Evolutionary conservation across 2,888 invertebrate species (phyloP).

Genomic region (Machimus atricapillus): DNA sequence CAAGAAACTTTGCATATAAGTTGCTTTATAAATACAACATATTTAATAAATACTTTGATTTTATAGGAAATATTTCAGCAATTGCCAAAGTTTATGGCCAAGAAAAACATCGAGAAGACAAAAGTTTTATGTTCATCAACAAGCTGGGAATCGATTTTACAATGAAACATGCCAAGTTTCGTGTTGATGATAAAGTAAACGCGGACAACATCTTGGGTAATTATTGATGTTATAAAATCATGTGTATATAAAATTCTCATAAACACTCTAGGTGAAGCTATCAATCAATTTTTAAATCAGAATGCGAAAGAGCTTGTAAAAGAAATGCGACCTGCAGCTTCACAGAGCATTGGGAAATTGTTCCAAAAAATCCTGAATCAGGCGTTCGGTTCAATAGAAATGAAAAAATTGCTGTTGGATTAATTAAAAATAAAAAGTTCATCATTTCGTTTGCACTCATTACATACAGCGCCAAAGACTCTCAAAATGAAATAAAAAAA

Average conservation of each 20-base stretch:
- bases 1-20: not conserved
- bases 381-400: constrained; percentile 75
- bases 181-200: constrained; percentile 75
- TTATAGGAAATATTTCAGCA: constrained; percentile 70
- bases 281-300: constrained; percentile 84
- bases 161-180: constrained; percentile 73
- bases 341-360: constrained; percentile 74
- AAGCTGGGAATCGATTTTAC: constrained; percentile 75
- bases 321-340: constrained; percentile 82
- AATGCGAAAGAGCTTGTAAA: constrained; percentile 81
- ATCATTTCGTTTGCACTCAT: not conserved
- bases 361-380: constrained; percentile 77
- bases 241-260: not conserved
- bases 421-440: constrained; percentile 26
- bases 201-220: constrained; percentile 78
- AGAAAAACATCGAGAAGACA: constrained; percentile 67
- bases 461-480: not conserved
- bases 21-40: not conserved
- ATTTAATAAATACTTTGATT: not conserved
- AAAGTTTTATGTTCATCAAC: constrained; percentile 74
- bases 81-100: constrained; percentile 75
- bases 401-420: constrained; percentile 70
- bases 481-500: not conserved
- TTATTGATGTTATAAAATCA: not conserved
- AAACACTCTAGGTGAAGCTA: constrained; percentile 71